Conservation (phyloP, 2,888 invertebrate species). For the Empis stercorea region DNA sequence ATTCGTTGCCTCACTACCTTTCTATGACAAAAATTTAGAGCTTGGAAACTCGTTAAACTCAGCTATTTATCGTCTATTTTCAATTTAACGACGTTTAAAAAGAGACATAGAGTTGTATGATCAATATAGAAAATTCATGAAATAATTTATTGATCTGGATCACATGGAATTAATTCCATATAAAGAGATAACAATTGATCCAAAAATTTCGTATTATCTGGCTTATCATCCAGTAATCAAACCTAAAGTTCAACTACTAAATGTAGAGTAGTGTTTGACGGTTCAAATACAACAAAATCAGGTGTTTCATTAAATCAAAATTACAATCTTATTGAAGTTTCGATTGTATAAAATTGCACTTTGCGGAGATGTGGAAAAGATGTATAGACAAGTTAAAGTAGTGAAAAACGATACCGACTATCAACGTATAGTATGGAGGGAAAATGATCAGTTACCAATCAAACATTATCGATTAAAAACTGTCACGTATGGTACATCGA, state of each 20-base stretch:
- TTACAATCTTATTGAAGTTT: slow-evolving; percentile 3
- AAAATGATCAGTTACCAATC: slow-evolving; percentile 1
- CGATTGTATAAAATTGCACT: slow-evolving; percentile 10
- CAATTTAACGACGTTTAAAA: background rate
- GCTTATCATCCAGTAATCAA: slow-evolving; percentile 5
- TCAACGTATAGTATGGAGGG: slow-evolving; percentile 14
- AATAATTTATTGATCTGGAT: background rate
- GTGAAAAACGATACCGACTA: slow-evolving; percentile 9
- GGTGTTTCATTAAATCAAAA: slow-evolving; percentile 16
- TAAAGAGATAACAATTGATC: too few relatives aligned
- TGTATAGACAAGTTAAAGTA: slow-evolving; percentile 18
- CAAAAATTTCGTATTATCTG: background rate
- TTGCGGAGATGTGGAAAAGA: slow-evolving; percentile 17
- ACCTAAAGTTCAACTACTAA: slow-evolving; percentile 5
- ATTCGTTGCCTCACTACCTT: slow-evolving; percentile 9
- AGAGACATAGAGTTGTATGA: background rate
- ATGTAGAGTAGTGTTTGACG: slow-evolving; percentile 6
- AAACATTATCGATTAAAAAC: slow-evolving; percentile 8
- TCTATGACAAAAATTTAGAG: background rate
- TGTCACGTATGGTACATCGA: slow-evolving; percentile 13
- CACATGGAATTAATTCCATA: background rate
- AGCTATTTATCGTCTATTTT: background rate
- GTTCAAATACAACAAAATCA: slow-evolving; percentile 5
- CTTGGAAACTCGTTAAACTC: background rate
- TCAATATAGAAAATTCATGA: background rate